Base-by-base conservation (phyloP, 2,888 invertebrate genomes). In the Lepidonotus clava region DNA sequence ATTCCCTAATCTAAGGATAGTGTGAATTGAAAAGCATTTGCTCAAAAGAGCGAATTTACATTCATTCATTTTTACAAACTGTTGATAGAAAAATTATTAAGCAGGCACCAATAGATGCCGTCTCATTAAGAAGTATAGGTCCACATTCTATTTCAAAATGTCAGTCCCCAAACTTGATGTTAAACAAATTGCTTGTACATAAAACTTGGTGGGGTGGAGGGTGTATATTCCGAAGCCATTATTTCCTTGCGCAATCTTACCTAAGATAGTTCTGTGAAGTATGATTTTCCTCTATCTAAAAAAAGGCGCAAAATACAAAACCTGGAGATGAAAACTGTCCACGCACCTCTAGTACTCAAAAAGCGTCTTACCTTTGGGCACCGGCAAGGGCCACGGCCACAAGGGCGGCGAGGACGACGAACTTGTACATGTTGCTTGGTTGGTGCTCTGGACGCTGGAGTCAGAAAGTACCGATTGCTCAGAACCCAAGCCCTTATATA, bases 351-450 rank as follows among this genome's bases (percentile, higher is more conserved):
- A 8, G 2, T 5, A n/a, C 2, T 53, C 18, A 1, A 8, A n/a
- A 8, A n/a, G 53, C n/a, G n/a, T 53, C 18, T 53, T 18, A 53
- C n/a, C 2, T 18, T n/a, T 8, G 2, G n/a, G n/a, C n/a, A n/a
- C n/a, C n/a, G n/a, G n/a, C n/a, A n/a, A n/a, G n/a, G n/a, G 61
- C 61, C 28, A 61, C 61, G 28, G 61, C 61, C 28, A 61, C 28
- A 32, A 61, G 61, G 28, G 61, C 61, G 28, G 61, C 61, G 24
- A 61, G 24, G 61, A 61, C 28, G 14, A 61, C 24, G 61, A 61
- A 24, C 61, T 61, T 61, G n/a, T n/a, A n/a, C 61, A 61, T 61
- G 61, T 28, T 61, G 61, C 28, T 61, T n/a, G 61, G 21, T 61
- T n/a, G n/a, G n/a, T n/a, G n/a, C n/a, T n/a, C n/a, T n/a, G n/a